phyloP scores from a whole-genome alignment of 2,797 vertebrate species.

The Rachycentron canadum region DNA sequence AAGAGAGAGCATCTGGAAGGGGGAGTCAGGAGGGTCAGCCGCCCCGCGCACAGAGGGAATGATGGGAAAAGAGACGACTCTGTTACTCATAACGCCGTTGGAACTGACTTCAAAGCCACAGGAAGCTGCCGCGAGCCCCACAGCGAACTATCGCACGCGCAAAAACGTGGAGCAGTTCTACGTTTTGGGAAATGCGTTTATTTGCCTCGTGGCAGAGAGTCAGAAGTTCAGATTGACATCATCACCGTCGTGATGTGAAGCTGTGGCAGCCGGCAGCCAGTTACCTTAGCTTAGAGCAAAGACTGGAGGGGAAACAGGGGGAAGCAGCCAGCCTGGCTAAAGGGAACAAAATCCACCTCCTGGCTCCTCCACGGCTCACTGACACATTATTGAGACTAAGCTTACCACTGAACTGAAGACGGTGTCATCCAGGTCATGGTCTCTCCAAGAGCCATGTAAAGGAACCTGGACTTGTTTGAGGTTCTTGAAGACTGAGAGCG shows the following conservation, averaged over 20 bases:
- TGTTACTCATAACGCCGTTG: slow-evolving; percentile 34
- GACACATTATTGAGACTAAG: too few species aligned
- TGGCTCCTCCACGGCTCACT: too few species aligned
- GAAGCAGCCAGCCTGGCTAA: not conserved
- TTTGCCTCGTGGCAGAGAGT: not conserved
- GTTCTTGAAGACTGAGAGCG: too few species aligned
- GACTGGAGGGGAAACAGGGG: not conserved
- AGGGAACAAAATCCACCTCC: too few species aligned
- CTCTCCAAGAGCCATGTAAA: too few species aligned
- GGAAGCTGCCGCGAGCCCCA: slow-evolving; percentile 16
- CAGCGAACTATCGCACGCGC: slow-evolving; percentile 4
- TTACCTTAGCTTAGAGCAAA: not conserved
- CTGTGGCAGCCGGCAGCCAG: too few species aligned
- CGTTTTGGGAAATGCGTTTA: not conserved
- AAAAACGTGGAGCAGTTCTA: not conserved
- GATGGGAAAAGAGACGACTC: slow-evolving; percentile 40
- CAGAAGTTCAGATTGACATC: not conserved
- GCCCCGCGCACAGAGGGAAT: not conserved
- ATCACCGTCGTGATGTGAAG: not conserved
- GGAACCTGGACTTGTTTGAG: too few species aligned
- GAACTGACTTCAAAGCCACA: slow-evolving; percentile 41
- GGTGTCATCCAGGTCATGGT: too few species aligned
- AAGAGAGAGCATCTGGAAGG: slow-evolving; percentile 40
- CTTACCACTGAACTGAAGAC: too few species aligned
- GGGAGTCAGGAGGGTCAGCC: slow-evolving; percentile 27